phyloP scores from a whole-genome alignment of 2,888 invertebrate species.

The Alcis repandata region DNA sequence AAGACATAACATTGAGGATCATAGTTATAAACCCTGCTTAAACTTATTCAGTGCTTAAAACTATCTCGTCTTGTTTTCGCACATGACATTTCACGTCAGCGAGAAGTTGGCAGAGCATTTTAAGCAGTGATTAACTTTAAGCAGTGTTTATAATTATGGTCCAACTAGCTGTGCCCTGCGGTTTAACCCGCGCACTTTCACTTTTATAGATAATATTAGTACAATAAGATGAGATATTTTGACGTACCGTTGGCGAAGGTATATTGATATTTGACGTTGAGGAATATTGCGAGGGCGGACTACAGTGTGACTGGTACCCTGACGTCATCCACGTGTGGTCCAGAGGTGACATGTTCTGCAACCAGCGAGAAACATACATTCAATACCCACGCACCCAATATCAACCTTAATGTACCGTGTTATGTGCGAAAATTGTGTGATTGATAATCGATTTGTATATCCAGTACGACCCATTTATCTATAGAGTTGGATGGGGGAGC shows the following conservation, averaged over 20 bases:
- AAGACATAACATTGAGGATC: too few relatives aligned
- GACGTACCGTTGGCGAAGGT: constrained; percentile 88
- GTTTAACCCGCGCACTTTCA: too few relatives aligned
- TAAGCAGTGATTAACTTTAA: too few relatives aligned
- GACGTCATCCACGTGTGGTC: constrained; percentile 89
- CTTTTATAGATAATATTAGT: too few relatives aligned
- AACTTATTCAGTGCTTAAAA: too few relatives aligned
- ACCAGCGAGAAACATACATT: constrained; percentile 46
- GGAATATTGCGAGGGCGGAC: constrained; percentile 84
- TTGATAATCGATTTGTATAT: constrained; percentile 4
- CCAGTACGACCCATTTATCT: background rate
- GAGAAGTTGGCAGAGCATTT: too few relatives aligned
- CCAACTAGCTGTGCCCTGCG: too few relatives aligned
- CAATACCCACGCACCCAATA: background rate
- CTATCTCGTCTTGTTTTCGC: too few relatives aligned
- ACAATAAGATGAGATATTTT: background rate
- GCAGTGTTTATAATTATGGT: too few relatives aligned
- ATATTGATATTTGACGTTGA: constrained; percentile 86
- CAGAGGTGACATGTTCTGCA: constrained; percentile 84
- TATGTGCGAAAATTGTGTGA: constrained; percentile 53
- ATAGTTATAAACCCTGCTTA: too few relatives aligned
- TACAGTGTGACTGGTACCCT: constrained; percentile 85
- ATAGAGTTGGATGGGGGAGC: background rate
- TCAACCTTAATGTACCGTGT: constrained; percentile 9
- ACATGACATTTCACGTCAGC: too few relatives aligned